phyloP scores from a whole-genome alignment of 2,113 vertebrate species.

The Nothocercus julius region DNA sequence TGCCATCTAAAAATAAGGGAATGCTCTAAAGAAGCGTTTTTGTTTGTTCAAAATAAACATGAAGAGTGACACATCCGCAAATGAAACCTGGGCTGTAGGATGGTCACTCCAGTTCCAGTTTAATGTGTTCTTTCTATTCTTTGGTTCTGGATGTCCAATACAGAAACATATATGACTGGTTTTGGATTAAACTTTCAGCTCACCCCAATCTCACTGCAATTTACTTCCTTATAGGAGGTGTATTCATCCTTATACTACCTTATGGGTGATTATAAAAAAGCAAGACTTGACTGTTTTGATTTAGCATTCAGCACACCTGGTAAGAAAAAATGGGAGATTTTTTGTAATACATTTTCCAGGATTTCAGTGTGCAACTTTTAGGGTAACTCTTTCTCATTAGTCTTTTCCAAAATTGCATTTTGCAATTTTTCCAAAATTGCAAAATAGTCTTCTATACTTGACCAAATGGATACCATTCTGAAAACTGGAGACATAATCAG shows the following conservation, averaged over 20 bases:
- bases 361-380: neutral
- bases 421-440: neutral
- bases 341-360: neutral
- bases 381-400: neutral
- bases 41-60: neutral
- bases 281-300: neutral
- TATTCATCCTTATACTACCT: too few species aligned
- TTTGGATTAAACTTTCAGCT: neutral
- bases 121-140: neutral
- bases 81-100: neutral
- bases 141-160: too few species aligned
- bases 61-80: neutral
- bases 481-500: neutral
- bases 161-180: too few species aligned
- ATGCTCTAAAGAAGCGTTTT: too few species aligned
- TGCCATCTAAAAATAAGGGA: neutral
- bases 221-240: neutral
- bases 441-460: neutral
- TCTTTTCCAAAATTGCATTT: neutral
- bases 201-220: neutral
- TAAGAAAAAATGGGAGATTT: neutral
- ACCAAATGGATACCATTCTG: neutral
- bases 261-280: neutral
- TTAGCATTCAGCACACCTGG: neutral
- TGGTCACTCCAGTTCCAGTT: neutral